phyloP scores from a whole-genome alignment of 53 echinoderm and acorn worm genomes.

The Paelopatides confundens region DNA sequence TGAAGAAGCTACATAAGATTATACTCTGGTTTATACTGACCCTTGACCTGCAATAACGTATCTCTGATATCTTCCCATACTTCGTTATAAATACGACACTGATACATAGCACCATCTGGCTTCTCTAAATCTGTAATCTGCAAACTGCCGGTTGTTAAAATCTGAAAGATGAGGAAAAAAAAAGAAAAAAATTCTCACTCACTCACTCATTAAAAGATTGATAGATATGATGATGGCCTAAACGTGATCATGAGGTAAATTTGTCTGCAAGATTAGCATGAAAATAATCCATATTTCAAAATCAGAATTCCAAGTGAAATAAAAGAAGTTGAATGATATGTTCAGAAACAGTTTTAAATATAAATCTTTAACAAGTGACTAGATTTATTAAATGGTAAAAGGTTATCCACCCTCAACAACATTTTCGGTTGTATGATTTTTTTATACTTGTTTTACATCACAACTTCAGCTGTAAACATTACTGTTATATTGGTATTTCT shows the following conservation, averaged over 20 bases:
- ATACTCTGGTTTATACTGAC: slow-evolving; percentile 55
- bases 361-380: no score
- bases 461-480: no score
- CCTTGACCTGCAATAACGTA: slow-evolving; percentile 86
- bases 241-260: background rate
- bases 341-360: background rate
- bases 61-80: slow-evolving; percentile 85
- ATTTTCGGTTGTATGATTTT: no score
- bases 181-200: background rate
- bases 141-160: slow-evolving; percentile 77
- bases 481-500: no score
- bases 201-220: background rate
- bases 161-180: slow-evolving; percentile 42
- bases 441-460: no score
- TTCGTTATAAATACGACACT: slow-evolving; percentile 83
- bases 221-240: background rate
- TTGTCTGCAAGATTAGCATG: background rate
- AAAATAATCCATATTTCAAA: background rate
- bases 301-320: background rate
- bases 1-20: no score
- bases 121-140: slow-evolving; percentile 69
- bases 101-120: slow-evolving; percentile 82
- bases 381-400: no score
- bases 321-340: background rate
- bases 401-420: no score